Evolutionary conservation across 2,113 vertebrate species (phyloP).

Genomic region (Promerops cafer): DNA sequence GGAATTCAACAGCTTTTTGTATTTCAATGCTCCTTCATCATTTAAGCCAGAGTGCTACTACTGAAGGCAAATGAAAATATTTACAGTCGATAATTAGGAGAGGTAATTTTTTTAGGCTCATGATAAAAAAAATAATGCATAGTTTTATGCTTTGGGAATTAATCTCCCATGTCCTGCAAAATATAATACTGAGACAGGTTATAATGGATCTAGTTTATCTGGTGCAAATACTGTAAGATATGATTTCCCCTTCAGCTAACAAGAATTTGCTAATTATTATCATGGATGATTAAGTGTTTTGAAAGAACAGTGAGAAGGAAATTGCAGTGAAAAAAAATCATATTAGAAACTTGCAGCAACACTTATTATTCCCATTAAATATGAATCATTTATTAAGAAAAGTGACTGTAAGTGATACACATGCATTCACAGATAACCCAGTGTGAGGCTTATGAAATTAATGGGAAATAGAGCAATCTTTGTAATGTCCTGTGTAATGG

Average conservation of each 20-base stretch:
- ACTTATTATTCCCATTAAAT: slow-evolving; percentile 51
- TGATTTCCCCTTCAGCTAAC: slow-evolving; percentile 38
- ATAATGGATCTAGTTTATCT: slow-evolving; percentile 48
- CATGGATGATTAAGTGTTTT: slow-evolving; percentile 62
- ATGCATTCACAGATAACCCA: slow-evolving; percentile 6
- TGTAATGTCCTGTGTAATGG: slow-evolving; percentile 44
- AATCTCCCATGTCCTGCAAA: slow-evolving; percentile 13
- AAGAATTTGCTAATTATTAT: slow-evolving; percentile 68
- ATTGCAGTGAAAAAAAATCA: slow-evolving; percentile 42
- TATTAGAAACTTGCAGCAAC: slow-evolving; percentile 45
- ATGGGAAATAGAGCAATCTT: slow-evolving; percentile 37
- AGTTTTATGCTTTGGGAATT: slow-evolving; percentile 29
- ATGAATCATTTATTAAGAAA: slow-evolving; percentile 55
- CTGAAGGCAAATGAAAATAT: slow-evolving; percentile 2
- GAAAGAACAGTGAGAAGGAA: slow-evolving; percentile 57
- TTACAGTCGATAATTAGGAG: neutral
- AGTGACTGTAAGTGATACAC: slow-evolving; percentile 15
- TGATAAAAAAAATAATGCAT: neutral
- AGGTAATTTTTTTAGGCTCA: neutral
- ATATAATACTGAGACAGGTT: neutral
- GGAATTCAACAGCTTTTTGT: neutral
- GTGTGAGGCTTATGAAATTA: neutral
- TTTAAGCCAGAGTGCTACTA: neutral
- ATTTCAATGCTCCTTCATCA: neutral
- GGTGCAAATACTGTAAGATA: slow-evolving; percentile 38